Conservation (phyloP, 2,113 vertebrate genomes). For the human region DNA sequence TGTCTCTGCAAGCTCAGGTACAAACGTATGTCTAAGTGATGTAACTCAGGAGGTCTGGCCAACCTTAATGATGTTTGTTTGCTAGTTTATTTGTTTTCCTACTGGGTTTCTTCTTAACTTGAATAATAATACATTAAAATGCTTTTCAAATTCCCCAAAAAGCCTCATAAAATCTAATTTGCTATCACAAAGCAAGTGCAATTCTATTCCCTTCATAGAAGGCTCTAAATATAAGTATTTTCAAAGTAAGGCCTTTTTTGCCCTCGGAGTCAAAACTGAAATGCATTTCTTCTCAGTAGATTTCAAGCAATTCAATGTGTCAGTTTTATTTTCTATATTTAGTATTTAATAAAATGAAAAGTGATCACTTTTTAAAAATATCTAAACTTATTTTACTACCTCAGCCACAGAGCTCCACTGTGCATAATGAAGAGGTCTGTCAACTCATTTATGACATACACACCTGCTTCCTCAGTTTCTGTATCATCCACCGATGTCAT, state of each 20-base stretch:
- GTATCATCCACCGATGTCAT: conserved; percentile 95
- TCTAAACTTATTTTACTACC: conserved; percentile 55
- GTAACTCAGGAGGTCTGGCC: neutral
- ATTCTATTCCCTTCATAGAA: neutral
- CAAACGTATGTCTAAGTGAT: neutral
- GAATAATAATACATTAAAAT: conserved; percentile 3
- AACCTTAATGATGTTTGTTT: neutral
- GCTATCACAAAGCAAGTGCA: neutral
- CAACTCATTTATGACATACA: conserved; percentile 80
- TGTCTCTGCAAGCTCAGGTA: neutral
- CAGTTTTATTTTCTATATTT: conserved; percentile 52
- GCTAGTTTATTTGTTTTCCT: neutral
- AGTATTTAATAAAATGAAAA: conserved; percentile 65
- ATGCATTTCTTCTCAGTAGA: neutral
- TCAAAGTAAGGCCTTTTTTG: neutral
- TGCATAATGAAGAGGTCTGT: conserved; percentile 39
- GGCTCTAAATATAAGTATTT: conserved; percentile 18
- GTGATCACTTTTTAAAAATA: conserved; percentile 45
- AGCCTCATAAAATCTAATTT: conserved; percentile 18
- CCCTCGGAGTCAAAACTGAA: conserved; percentile 21
- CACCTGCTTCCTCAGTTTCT: conserved; percentile 95
- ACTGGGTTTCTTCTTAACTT: neutral
- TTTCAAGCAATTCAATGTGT: conserved; percentile 42
- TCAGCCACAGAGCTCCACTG: conserved; percentile 50
- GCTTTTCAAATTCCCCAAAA: neutral